These are phyloP conservation scores for Bradynema listronoti DNA, from an alignment of 1,140 invertebrate species.

Conservation along the genomic window DNA sequence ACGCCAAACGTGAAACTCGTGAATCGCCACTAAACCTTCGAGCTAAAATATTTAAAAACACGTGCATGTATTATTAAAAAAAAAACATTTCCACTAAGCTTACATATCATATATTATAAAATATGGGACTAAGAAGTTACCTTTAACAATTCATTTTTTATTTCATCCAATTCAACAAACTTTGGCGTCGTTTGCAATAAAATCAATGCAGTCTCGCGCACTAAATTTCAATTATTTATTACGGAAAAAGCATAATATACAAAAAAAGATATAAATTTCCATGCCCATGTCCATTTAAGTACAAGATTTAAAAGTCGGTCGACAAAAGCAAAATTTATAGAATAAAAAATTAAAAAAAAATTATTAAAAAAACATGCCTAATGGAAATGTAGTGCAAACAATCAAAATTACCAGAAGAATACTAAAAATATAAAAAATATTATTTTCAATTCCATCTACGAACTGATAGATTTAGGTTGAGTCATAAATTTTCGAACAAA, in stretches of 20 bases:
- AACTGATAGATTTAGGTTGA: too few relatives aligned
- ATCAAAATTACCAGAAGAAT: slow-evolving; percentile 63
- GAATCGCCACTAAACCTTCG: slow-evolving; percentile 62
- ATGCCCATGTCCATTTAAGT: too few relatives aligned
- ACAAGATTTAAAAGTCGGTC: too few relatives aligned
- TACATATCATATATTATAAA: neutral
- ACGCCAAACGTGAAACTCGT: slow-evolving; percentile 66
- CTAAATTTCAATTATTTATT: too few relatives aligned
- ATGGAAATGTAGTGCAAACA: slow-evolving; percentile 61
- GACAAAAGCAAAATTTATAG: neutral
- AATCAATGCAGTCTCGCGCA: slow-evolving; percentile 63
- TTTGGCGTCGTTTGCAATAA: slow-evolving; percentile 64
- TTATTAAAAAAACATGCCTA: slow-evolving; percentile 48
- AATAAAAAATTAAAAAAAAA: slow-evolving; percentile 27
- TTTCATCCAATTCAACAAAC: slow-evolving; percentile 61
- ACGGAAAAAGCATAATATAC: too few relatives aligned
- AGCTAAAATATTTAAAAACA: slow-evolving; percentile 55
- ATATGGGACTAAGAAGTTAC: slow-evolving; percentile 47
- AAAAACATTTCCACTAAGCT: too few relatives aligned
- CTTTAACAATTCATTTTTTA: slow-evolving; percentile 60
- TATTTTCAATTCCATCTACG: slow-evolving; percentile 2
- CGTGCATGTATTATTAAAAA: too few relatives aligned
- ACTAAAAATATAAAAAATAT: slow-evolving; percentile 53
- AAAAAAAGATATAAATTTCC: too few relatives aligned
- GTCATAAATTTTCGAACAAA: too few relatives aligned